Base-by-base conservation (phyloP, 1,140 invertebrate genomes). In the Bathynomus jamesi region DNA sequence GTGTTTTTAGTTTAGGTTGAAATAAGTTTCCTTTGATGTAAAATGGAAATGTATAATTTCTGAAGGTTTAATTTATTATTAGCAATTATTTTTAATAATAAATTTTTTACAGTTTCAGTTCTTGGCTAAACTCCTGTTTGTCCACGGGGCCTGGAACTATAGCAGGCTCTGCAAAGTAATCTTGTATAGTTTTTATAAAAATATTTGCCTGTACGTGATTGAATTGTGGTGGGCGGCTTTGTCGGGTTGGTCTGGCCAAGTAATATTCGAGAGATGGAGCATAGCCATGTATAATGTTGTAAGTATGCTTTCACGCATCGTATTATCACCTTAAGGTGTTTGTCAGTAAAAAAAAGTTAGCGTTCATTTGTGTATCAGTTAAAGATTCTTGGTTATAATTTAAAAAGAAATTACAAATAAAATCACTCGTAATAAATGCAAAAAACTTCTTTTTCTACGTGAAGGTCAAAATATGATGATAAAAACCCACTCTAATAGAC, bases 141-240 rank as follows among this genome's bases (percentile, higher is more conserved):
- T 99, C 40, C 98, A 99, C 82, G 98, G 98, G 61, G 93, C 96
- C 24, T 99, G 96, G 96, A 99, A 97, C 84, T 98, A 99, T 83
- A 91, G 90, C 67, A 86, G 98, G 76, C 92, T 98, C 85, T 96
- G 93, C 83, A 99, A 99, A 86, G 86, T 99, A 40, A 99, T 99
- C 80, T 87, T 99, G 21, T 99, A 99, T 84, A 98, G 94, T 75
- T 99, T 99, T 83, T 98, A 99, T 85, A 99, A 99, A 83, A 99
- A 99, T 83, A 98, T 99, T 80, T 98, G 96, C 82, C 86, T 99
- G 0, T 99, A 99, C 83, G 93, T 99, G 53, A 99, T 99, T 79
- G 96, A 99, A 85, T 85, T 99, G 53, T 99, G 96, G 96, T 99
- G 98, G 85, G 96, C 96, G 13, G 91, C 98, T 79, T 93, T 96